These are phyloP conservation scores for Emberiza fucata DNA, from an alignment of 2,113 vertebrate species.

Conservation along the genomic window DNA sequence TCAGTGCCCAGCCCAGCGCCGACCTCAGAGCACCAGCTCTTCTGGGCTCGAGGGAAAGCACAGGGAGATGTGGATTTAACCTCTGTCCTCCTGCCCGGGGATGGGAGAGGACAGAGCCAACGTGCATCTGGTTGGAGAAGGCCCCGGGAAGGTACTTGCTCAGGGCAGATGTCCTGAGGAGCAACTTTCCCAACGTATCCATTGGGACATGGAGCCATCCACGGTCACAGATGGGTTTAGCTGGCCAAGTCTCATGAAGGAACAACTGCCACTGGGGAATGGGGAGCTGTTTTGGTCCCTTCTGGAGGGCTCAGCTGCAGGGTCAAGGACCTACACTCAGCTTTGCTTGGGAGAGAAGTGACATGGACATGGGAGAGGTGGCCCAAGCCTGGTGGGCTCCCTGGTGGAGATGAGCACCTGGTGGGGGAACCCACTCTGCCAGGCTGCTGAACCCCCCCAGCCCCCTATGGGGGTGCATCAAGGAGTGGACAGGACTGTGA, in stretches of 20 bases:
- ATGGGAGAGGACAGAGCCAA: background rate
- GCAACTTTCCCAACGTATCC: background rate
- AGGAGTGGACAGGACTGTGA: background rate
- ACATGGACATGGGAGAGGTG: background rate
- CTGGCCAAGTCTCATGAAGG: background rate
- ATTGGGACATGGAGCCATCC: slow-evolving; percentile 18
- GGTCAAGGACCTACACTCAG: background rate
- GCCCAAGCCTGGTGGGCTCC: background rate
- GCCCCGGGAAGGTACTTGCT: background rate
- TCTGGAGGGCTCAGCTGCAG: background rate
- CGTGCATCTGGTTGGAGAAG: background rate
- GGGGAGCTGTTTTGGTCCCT: background rate
- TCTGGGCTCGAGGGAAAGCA: slow-evolving; percentile 8
- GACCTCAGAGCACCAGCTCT: slow-evolving; percentile 22
- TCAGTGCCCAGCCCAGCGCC: background rate
- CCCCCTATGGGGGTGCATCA: background rate
- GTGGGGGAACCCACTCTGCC: background rate
- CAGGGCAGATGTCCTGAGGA: background rate
- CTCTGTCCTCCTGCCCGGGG: background rate
- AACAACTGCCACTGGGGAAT: background rate
- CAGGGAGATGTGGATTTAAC: slow-evolving; percentile 35
- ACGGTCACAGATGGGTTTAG: background rate
- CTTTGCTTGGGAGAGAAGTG: background rate
- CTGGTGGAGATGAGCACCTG: background rate
- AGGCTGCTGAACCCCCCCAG: background rate